A percentile compares a stretch with the other conserved stretches of the same genome.
Evolutionary conservation across 2,888 invertebrate genomes (phyloP).

Genomic region (Xylophagus ater): DNA sequence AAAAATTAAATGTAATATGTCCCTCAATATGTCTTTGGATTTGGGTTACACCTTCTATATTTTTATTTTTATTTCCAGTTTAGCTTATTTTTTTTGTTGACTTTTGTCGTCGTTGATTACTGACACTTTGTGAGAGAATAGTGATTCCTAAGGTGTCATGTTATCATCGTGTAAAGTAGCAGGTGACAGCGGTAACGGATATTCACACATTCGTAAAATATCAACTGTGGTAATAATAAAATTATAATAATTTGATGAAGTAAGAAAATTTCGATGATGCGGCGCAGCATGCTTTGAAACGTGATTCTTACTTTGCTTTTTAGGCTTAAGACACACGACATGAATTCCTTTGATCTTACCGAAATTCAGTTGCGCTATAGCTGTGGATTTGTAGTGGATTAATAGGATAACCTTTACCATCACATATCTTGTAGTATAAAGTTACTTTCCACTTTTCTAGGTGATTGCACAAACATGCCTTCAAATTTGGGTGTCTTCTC

Average conservation of each 20-base stretch:
- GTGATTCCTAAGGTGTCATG: conserved; percentile 19
- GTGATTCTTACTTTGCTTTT: conserved; percentile 13
- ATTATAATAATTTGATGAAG: conserved; percentile 4
- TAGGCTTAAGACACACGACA: conserved; percentile 18
- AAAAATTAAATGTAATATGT: too few species aligned
- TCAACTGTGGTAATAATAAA: conserved; percentile 13
- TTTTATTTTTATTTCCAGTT: too few species aligned
- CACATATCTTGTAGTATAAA: too few species aligned
- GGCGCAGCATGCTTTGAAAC: conserved; percentile 10
- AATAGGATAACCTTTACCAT: too few species aligned
- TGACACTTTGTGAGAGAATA: conserved; percentile 10
- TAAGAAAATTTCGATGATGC: not conserved
- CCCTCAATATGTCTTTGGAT: too few species aligned
- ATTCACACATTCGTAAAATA: conserved; percentile 21
- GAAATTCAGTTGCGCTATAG: not conserved
- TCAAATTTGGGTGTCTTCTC: too few species aligned
- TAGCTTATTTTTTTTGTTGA: too few species aligned
- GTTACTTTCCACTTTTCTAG: too few species aligned
- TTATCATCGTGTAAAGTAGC: conserved; percentile 22
- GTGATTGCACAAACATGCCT: too few species aligned
- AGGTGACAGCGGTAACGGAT: conserved; percentile 24
- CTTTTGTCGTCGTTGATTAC: conserved; percentile 8
- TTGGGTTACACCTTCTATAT: too few species aligned
- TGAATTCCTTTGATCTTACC: conserved; percentile 15
- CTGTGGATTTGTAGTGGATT: too few species aligned